phyloP scores from a whole-genome alignment of 2,888 invertebrate genomes.

The Rhodophaea formosa region DNA sequence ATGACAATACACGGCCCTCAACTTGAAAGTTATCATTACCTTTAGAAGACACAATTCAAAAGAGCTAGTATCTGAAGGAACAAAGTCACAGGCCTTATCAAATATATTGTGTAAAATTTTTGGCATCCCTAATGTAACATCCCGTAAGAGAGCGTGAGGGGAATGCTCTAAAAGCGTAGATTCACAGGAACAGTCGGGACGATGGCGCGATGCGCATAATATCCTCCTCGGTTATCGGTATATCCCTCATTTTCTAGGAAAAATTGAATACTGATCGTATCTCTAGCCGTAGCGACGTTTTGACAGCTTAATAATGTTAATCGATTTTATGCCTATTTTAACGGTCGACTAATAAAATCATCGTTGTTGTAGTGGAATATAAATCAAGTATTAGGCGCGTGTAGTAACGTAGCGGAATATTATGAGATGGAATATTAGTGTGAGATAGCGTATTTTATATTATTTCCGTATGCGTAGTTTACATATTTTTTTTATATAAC shows the following conservation, averaged over 20 bases:
- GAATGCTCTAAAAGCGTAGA: constrained; percentile 47
- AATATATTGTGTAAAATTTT: not conserved
- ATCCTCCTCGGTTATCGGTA: constrained; percentile 49
- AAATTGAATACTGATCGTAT: constrained; percentile 17
- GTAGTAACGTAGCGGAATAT: not conserved
- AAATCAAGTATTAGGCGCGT: not conserved
- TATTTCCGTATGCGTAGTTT: no score
- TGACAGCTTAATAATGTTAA: constrained; percentile 16
- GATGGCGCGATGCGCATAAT: constrained; percentile 63
- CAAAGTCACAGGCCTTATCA: no score
- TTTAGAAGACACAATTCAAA: no score
- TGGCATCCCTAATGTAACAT: constrained; percentile 39
- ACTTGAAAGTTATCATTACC: no score
- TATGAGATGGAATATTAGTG: not conserved
- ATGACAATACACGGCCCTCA: no score
- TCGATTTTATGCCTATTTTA: constrained; percentile 11
- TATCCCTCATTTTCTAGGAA: constrained; percentile 30
- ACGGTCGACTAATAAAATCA: constrained; percentile 11
- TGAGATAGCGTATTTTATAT: no score
- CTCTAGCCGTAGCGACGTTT: constrained; percentile 4
- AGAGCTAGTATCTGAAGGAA: no score
- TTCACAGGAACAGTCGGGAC: constrained; percentile 61
- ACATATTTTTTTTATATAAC: no score
- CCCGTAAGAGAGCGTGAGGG: constrained; percentile 67
- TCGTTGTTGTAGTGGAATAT: constrained; percentile 2